Evolutionary conservation across 2,888 invertebrate genomes (phyloP).

Genomic region (Chrysotoxum bicinctum): DNA sequence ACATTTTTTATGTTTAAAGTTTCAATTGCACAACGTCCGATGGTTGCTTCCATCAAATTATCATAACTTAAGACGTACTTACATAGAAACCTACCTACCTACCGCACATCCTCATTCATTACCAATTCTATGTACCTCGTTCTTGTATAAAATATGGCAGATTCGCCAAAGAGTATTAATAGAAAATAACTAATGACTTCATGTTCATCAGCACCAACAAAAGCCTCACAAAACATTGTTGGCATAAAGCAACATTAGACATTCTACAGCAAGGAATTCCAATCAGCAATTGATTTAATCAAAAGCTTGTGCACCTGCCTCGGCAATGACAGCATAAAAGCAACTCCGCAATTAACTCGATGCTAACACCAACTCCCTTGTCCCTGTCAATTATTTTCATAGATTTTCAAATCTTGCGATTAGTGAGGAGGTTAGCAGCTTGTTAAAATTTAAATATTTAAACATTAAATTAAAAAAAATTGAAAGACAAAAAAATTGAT

Average conservation of each 20-base stretch:
- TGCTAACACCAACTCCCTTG: constrained; percentile 1
- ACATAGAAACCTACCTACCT: background rate
- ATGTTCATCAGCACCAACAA: constrained; percentile 32
- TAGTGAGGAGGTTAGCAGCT: constrained; percentile 61
- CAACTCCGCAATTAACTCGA: background rate
- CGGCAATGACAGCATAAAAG: background rate
- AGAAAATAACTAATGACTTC: constrained; percentile 62
- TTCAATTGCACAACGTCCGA: constrained; percentile 48
- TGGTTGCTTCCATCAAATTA: constrained; percentile 5
- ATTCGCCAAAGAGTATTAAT: constrained; percentile 28
- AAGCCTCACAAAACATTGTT: background rate
- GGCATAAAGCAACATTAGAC: constrained; percentile 35
- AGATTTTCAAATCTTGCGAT: constrained; percentile 50
- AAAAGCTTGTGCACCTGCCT: constrained; percentile 1
- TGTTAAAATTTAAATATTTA: constrained; percentile 50
- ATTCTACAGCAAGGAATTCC: constrained; percentile 29
- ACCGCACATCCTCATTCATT: constrained; percentile 21
- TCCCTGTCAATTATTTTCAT: constrained; percentile 52
- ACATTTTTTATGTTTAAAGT: constrained; percentile 20
- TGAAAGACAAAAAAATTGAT: constrained; percentile 10
- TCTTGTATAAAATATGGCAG: constrained; percentile 10
- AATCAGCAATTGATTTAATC: constrained; percentile 52
- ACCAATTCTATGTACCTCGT: constrained; percentile 13
- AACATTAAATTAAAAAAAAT: constrained; percentile 37
- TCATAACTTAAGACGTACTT: constrained; percentile 22